Conservation (phyloP, 2,113 vertebrate genomes). For the Orycteropus afer region DNA sequence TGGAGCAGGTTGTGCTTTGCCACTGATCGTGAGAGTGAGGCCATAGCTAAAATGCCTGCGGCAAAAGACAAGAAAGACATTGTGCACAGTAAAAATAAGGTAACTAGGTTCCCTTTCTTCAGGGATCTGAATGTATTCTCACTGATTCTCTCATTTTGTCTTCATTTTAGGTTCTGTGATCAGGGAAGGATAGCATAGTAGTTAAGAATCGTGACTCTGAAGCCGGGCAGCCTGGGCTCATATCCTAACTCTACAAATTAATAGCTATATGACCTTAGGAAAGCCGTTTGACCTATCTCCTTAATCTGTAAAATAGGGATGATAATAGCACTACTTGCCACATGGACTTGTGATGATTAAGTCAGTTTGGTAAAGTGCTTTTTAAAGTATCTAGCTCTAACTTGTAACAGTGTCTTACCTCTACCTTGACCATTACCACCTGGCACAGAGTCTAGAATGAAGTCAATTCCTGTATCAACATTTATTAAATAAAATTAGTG, state of each 20-base stretch:
- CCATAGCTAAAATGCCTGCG: background rate
- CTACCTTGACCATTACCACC: too few relatives aligned
- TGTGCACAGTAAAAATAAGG: background rate
- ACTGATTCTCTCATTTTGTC: slow-evolving; percentile 15
- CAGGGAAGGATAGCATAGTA: background rate
- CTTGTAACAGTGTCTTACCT: too few relatives aligned
- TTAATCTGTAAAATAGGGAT: slow-evolving; percentile 33
- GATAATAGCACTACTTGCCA: background rate
- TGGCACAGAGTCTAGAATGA: too few relatives aligned
- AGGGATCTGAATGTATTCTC: background rate
- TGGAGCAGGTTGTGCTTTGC: background rate
- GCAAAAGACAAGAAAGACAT: slow-evolving; percentile 7
- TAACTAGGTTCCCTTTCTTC: background rate
- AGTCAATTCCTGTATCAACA: background rate
- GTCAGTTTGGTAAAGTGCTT: background rate
- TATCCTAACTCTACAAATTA: slow-evolving; percentile 8
- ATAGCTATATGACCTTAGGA: background rate
- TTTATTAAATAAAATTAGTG: slow-evolving; percentile 21
- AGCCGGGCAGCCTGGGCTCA: too few relatives aligned
- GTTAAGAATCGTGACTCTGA: background rate
- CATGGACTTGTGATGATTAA: background rate
- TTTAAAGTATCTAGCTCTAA: background rate
- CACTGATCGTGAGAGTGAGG: background rate
- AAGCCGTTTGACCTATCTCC: background rate
- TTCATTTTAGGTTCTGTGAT: background rate